Evolutionary conservation across 2,888 invertebrate genomes (phyloP).

Genomic region (Spialia ferax): DNA sequence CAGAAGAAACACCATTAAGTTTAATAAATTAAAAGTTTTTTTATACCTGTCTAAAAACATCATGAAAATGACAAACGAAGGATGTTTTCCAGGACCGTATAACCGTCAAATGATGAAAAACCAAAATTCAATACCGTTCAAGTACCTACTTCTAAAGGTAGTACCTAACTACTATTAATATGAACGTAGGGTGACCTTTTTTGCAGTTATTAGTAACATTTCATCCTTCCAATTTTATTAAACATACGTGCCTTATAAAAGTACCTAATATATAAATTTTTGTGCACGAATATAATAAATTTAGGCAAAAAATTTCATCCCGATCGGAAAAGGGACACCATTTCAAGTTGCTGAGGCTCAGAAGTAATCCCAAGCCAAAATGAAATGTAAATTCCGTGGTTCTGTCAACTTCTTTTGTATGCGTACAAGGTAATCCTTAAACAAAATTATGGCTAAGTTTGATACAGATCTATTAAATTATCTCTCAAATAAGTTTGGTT

Average conservation of each 20-base stretch:
- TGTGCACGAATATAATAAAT: neutral
- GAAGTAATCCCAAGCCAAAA: slow-evolving; percentile 16
- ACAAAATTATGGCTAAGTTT: neutral
- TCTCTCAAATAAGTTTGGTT: neutral
- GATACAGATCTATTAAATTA: neutral
- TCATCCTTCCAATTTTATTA: neutral
- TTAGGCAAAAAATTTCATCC: slow-evolving; percentile 6
- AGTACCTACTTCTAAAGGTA: too few relatives aligned
- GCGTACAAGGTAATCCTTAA: slow-evolving; percentile 9
- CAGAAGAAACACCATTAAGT: too few relatives aligned
- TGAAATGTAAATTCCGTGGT: slow-evolving; percentile 26
- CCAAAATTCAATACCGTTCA: too few relatives aligned
- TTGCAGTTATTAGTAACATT: too few relatives aligned
- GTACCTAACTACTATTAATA: too few relatives aligned
- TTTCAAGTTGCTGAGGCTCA: slow-evolving; percentile 13
- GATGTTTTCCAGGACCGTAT: too few relatives aligned
- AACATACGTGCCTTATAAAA: neutral
- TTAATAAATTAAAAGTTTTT: too few relatives aligned
- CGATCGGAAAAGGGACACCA: slow-evolving; percentile 8
- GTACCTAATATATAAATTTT: neutral
- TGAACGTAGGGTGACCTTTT: too few relatives aligned
- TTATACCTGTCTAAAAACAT: too few relatives aligned
- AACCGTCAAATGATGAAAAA: too few relatives aligned
- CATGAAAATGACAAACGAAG: too few relatives aligned
- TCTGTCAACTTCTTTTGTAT: slow-evolving; percentile 9